A percentile compares a stretch with the other conserved stretches of the same genome.
Evolutionary conservation across 2,113 vertebrate species (phyloP).

Genomic region (Clinocottus analis): DNA sequence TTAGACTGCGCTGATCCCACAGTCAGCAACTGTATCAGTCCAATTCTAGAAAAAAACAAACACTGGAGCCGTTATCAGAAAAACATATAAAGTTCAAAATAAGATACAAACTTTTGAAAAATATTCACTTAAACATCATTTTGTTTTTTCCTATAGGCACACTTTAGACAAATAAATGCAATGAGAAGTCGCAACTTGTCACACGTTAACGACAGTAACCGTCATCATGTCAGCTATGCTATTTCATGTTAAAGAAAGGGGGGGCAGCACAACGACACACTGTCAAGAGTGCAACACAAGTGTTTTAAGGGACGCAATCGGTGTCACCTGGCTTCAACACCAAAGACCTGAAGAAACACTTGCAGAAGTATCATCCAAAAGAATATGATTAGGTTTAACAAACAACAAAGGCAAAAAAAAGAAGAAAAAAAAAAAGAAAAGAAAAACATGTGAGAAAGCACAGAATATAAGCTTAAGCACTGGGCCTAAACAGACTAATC

Average conservation of each 20-base stretch:
- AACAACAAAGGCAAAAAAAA: too few relatives aligned
- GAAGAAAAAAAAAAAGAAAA: too few relatives aligned
- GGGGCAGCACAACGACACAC: background rate
- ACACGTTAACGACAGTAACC: conserved; percentile 23
- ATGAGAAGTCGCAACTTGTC: conserved; percentile 9
- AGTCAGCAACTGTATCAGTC: conserved; percentile 34
- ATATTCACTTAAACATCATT: background rate
- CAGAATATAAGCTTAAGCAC: too few relatives aligned
- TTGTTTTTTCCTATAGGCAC: background rate
- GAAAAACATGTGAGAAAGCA: too few relatives aligned
- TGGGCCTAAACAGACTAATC: background rate
- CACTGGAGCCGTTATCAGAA: background rate
- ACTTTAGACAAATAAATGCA: background rate
- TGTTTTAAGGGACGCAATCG: conserved; percentile 24
- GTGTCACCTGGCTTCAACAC: conserved; percentile 36
- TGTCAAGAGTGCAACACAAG: conserved; percentile 14
- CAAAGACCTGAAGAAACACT: conserved; percentile 16
- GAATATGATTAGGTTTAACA: conserved; percentile 13
- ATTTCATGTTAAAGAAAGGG: conserved; percentile 14
- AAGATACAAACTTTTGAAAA: conserved; percentile 4
- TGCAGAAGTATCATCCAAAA: conserved; percentile 4
- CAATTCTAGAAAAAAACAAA: background rate
- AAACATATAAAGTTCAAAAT: background rate
- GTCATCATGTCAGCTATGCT: conserved; percentile 25
- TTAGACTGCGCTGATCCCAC: conserved; percentile 21